Percentiles rank a stretch among this genome's conserved stretches.
phyloP scores from a whole-genome alignment of 2,797 vertebrate genomes.

The Cetoscarus ocellatus region DNA sequence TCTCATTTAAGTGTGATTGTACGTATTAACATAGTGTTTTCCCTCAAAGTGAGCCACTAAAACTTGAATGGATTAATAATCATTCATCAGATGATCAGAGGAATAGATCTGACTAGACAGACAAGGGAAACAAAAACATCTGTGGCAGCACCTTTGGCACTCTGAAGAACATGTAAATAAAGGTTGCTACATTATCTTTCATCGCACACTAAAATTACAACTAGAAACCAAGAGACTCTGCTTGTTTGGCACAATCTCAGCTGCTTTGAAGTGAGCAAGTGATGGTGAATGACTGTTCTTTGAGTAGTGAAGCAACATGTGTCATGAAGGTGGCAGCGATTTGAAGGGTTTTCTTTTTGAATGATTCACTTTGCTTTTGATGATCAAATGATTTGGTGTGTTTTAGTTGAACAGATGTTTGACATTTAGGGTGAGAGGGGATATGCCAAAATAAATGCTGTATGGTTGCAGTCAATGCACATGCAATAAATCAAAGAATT shows the following conservation, averaged over 20 bases:
- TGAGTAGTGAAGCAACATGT: constrained; percentile 76
- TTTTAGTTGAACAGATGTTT: too few relatives aligned
- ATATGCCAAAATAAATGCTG: too few relatives aligned
- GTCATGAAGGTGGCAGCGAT: constrained; percentile 55
- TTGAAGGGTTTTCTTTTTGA: constrained; percentile 41
- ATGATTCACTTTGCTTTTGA: constrained; percentile 52
- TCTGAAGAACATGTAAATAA: constrained; percentile 81
- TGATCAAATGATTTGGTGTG: constrained; percentile 44
- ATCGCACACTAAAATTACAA: constrained; percentile 83
- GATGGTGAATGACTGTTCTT: constrained; percentile 78
- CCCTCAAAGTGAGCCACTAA: constrained; percentile 50
- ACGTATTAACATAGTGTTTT: neutral
- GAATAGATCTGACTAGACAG: constrained; percentile 61
- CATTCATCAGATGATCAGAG: constrained; percentile 43
- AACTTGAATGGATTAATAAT: constrained; percentile 49
- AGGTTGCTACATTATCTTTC: constrained; percentile 82
- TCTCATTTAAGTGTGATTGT: too few relatives aligned
- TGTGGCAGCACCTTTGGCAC: constrained; percentile 65
- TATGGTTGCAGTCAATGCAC: too few relatives aligned
- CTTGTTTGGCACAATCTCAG: constrained; percentile 76
- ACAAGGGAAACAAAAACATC: constrained; percentile 73
- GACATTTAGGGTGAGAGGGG: too few relatives aligned
- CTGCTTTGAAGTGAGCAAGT: constrained; percentile 80
- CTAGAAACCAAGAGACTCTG: constrained; percentile 76
- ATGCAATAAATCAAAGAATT: too few relatives aligned